phyloP scores from a whole-genome alignment of 2,113 vertebrate genomes.

The Mastomys coucha region DNA sequence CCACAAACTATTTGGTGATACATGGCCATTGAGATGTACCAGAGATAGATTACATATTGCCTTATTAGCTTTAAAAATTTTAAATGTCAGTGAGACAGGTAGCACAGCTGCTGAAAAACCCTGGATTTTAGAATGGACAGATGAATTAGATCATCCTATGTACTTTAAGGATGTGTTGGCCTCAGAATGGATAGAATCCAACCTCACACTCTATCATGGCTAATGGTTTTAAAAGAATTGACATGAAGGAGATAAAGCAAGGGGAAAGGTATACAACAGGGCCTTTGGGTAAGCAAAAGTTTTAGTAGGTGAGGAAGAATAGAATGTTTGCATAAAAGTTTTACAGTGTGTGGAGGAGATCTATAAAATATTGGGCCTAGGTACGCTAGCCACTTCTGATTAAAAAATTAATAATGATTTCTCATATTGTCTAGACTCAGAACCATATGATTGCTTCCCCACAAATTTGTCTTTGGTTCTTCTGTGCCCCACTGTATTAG shows the following conservation, averaged over 20 bases:
- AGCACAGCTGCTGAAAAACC: neutral
- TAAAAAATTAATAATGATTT: neutral
- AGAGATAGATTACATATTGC: neutral
- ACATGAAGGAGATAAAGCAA: neutral
- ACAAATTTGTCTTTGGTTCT: neutral
- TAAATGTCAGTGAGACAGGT: neutral
- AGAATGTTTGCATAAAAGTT: neutral
- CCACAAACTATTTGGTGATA: neutral
- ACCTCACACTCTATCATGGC: neutral
- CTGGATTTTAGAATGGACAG: neutral
- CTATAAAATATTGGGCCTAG: neutral
- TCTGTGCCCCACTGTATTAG: neutral
- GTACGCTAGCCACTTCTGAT: neutral
- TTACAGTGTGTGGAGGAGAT: neutral
- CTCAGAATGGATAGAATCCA: neutral
- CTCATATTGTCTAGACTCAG: neutral
- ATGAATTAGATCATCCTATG: neutral
- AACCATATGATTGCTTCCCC: neutral
- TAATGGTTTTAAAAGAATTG: neutral
- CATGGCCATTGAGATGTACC: neutral
- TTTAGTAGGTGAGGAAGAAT: neutral
- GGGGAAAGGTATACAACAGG: neutral
- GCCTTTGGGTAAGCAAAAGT: neutral
- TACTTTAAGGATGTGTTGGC: neutral
- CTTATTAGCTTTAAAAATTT: neutral